Percentiles rank a stretch among this genome's conserved stretches.
These are phyloP conservation scores for Ornithoptera priamus DNA, from an alignment of 2,888 invertebrate species.

Conservation along the genomic window DNA sequence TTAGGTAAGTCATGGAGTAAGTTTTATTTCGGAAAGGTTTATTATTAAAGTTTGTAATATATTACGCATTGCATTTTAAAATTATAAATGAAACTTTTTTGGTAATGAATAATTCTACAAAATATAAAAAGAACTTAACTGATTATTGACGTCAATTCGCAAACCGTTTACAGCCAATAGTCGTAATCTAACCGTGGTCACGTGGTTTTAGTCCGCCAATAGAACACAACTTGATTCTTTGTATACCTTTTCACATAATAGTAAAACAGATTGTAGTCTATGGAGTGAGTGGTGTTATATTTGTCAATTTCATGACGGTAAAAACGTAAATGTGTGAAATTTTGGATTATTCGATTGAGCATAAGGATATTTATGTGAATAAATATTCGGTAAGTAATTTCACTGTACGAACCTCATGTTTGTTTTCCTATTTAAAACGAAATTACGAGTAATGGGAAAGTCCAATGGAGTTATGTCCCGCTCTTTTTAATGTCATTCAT, in stretches of 20 bases:
- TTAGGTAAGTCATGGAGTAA: constrained; percentile 51
- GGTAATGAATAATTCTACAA: background rate
- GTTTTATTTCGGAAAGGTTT: constrained; percentile 33
- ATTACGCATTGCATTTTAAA: background rate
- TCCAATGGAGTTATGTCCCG: constrained; percentile 71
- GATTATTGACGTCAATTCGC: constrained; percentile 55
- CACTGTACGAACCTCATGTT: constrained; percentile 33
- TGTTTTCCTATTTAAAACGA: constrained; percentile 34
- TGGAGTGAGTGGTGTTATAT: constrained; percentile 78
- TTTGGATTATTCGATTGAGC: constrained; percentile 84
- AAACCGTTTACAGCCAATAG: constrained; percentile 62
- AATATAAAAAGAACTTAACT: constrained; percentile 40
- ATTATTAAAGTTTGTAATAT: constrained; percentile 12
- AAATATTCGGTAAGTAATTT: constrained; percentile 84
- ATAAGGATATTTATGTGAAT: constrained; percentile 82
- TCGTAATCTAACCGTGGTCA: constrained; percentile 55
- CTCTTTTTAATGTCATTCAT: constrained; percentile 75
- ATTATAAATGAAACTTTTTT: background rate
- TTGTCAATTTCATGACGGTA: constrained; percentile 76
- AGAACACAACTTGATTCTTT: constrained; percentile 72
- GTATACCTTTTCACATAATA: constrained; percentile 77
- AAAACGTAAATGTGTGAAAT: constrained; percentile 84
- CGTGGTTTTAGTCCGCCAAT: constrained; percentile 78
- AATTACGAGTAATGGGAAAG: constrained; percentile 62
- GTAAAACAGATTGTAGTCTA: constrained; percentile 78